Conservation (phyloP, 2,113 vertebrate genomes). For the Bambusicola thoracicus region DNA sequence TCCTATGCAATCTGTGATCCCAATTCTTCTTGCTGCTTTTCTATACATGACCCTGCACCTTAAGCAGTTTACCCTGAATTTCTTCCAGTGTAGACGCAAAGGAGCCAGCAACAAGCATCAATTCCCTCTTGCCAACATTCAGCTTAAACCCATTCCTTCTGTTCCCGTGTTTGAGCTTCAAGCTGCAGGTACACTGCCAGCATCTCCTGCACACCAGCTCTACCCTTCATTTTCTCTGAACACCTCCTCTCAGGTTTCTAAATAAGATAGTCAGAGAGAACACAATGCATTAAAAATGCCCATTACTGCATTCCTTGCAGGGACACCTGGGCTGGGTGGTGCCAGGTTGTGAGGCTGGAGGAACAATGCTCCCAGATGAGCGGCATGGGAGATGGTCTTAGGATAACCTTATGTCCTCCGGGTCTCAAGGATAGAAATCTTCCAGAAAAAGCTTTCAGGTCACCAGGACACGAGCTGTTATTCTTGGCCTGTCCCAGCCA, state of each 20-base stretch:
- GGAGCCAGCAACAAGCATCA: neutral
- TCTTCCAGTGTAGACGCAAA: neutral
- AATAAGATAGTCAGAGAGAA: neutral
- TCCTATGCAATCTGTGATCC: neutral
- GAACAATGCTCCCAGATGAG: fast-evolving
- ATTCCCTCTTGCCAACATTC: neutral
- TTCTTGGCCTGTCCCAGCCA: neutral
- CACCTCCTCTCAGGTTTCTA: neutral
- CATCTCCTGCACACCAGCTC: neutral
- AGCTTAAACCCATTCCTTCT: neutral
- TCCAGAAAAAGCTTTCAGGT: neutral
- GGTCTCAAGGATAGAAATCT: neutral
- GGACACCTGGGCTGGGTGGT: neutral
- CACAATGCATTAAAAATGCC: neutral
- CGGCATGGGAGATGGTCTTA: neutral
- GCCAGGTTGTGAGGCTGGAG: neutral
- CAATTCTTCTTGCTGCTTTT: neutral
- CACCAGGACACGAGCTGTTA: neutral
- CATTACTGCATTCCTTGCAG: neutral
- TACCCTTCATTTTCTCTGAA: neutral
- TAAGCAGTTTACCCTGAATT: neutral
- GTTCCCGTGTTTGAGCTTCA: neutral
- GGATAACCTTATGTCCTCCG: neutral
- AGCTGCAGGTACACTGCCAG: neutral
- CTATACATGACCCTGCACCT: neutral